phyloP scores from a whole-genome alignment of 2,113 vertebrate genomes.

The Periophthalmodon schlosseri region DNA sequence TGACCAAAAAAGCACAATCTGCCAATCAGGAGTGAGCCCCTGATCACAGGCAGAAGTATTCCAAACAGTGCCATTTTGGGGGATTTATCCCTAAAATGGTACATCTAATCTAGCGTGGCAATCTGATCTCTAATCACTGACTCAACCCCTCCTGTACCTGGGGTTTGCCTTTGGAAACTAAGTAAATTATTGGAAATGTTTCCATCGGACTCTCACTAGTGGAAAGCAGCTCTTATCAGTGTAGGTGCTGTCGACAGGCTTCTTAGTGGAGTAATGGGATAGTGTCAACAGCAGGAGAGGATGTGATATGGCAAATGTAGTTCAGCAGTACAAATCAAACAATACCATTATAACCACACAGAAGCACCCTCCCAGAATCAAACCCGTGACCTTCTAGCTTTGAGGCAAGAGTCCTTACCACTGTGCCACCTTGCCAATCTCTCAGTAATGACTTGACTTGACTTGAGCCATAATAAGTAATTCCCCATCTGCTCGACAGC shows the following conservation, averaged over 20 bases:
- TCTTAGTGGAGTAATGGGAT: conserved; percentile 29
- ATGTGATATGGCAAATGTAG: conserved; percentile 16
- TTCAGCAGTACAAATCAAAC: conserved; percentile 3
- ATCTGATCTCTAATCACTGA: background rate
- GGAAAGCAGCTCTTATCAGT: conserved; percentile 28
- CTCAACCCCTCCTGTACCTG: background rate
- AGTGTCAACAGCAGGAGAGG: conserved; percentile 27
- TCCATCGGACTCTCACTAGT: conserved; percentile 23
- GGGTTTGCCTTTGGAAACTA: background rate
- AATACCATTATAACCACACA: conserved; percentile 7
- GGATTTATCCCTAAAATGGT: no score
- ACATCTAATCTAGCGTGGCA: no score
- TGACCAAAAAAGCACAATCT: no score
- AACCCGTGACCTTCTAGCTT: background rate
- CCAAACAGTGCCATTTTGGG: background rate
- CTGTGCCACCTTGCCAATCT: background rate
- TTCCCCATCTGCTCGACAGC: conserved; percentile 65
- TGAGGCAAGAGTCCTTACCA: background rate
- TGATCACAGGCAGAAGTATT: no score
- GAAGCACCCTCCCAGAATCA: background rate
- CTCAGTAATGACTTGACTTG: conserved; percentile 7
- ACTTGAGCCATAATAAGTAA: background rate
- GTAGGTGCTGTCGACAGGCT: conserved; percentile 30
- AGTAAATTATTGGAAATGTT: conserved; percentile 6
- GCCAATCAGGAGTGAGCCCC: no score